Evolutionary conservation across 2,113 vertebrate species (phyloP).

Genomic region (Corythoichthys intestinalis): DNA sequence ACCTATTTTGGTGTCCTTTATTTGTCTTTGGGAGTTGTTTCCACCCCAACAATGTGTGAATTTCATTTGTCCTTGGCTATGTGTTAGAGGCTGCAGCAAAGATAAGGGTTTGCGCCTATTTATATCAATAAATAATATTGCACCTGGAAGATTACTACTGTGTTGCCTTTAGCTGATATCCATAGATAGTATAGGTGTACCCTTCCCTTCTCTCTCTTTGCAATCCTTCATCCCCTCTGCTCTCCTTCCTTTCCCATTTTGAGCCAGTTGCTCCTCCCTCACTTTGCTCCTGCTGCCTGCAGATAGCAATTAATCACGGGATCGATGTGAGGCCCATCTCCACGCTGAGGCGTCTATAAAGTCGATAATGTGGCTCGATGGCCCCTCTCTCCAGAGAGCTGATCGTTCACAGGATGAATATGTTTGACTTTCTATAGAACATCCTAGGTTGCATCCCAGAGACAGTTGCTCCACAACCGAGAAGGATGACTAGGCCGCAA

Average conservation of each 20-base stretch:
- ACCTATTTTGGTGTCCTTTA: slow-evolving; percentile 48
- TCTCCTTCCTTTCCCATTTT: slow-evolving; percentile 21
- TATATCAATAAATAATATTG: slow-evolving; percentile 74
- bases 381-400: slow-evolving; percentile 57
- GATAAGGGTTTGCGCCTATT: slow-evolving; percentile 58
- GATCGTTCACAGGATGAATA: slow-evolving; percentile 62
- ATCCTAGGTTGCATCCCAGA: slow-evolving; percentile 9
- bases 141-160: slow-evolving; percentile 64
- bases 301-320: slow-evolving; percentile 75
- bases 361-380: slow-evolving; percentile 71
- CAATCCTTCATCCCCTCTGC: slow-evolving; percentile 11
- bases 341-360: slow-evolving; percentile 68
- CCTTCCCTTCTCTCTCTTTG: slow-evolving; percentile 46
- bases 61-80: slow-evolving; percentile 64
- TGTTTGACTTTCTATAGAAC: slow-evolving; percentile 60
- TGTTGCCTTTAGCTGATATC: slow-evolving; percentile 64
- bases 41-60: slow-evolving; percentile 43
- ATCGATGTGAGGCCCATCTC: slow-evolving; percentile 72
- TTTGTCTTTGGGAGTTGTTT: slow-evolving; percentile 56
- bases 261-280: slow-evolving; percentile 25
- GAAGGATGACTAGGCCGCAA: too few relatives aligned
- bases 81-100: slow-evolving; percentile 45
- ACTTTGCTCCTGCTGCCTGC: slow-evolving; percentile 55
- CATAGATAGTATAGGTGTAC: slow-evolving; percentile 70
- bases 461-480: neutral